Base-by-base conservation (phyloP, 1,140 invertebrate species). In the Rhagoletis pomonella region DNA sequence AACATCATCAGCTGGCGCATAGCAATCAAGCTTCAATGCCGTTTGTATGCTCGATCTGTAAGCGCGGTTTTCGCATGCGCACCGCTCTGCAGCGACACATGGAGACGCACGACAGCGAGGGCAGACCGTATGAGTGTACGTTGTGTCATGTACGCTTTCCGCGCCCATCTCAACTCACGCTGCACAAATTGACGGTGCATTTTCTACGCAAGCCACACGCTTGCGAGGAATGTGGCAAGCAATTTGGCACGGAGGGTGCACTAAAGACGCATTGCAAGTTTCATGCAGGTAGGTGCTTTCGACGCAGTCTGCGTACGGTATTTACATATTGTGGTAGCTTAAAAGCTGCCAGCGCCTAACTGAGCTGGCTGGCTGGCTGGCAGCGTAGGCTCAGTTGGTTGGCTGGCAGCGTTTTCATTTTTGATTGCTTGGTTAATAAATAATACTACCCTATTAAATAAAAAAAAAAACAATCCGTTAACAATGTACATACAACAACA, bases 231-330 rank as follows among this genome's bases (percentile, higher is more conserved):
- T 93, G 91, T 87, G 91, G 90, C 87, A 93, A 92, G 87, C 90
- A 92, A 89, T 93, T 93, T 89, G 91, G 91, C 64, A 90, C 90
- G 64, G 90, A 93, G 90, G 90, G 91, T 89, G 93, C 92, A 86
- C 87, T 93, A 67, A 93, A 93, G 88, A 91, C 93, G 77, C 93
- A 93, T 89, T 90, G 90, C 85, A 92, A 92, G 88, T 93, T 92
- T 88, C 93, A 93, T 87, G 93, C 92, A 88, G 93, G 93, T 92
- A 91, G 90, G 17, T 60, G 60, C 39, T 59, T 77, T 5, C 50
- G 3, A 10, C 58, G 50, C 58, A 42, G 7, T 29, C 29, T 29
- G 67, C 39, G 10, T 85, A n/a, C 65, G 0, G 39, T 86, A 19
- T 65, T 64, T 12, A 62, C 2, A 9, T 62, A 62, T 62, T 14